Conservation (phyloP, 2,797 vertebrate genomes). For the Cyprinella venusta region DNA sequence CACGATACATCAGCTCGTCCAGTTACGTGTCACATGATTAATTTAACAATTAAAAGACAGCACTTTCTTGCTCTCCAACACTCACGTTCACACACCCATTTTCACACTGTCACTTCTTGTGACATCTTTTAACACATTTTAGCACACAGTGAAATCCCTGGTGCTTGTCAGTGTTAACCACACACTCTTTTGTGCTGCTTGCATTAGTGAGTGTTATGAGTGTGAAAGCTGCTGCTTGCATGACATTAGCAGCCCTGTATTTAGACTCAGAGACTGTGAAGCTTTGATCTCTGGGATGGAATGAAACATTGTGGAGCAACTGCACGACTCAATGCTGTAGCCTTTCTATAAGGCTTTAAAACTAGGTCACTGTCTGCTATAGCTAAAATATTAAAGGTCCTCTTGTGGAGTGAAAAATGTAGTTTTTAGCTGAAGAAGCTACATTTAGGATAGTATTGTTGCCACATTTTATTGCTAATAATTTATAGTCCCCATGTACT, state of each 20-base stretch:
- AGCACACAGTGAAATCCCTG: slow-evolving; percentile 13
- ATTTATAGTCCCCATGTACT: not conserved
- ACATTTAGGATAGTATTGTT: not conserved
- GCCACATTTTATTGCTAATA: not conserved
- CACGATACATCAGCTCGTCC: not conserved
- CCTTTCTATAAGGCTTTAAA: slow-evolving; percentile 5
- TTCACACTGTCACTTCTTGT: slow-evolving; percentile 1
- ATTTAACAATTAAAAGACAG: not conserved
- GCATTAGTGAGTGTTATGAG: slow-evolving; percentile 22
- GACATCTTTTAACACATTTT: slow-evolving; percentile 13
- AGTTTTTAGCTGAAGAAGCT: not conserved
- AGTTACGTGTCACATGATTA: not conserved
- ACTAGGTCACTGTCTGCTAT: slow-evolving; percentile 35
- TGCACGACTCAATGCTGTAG: not conserved
- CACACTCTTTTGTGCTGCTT: not conserved
- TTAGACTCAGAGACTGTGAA: not conserved
- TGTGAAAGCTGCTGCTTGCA: slow-evolving; percentile 17
- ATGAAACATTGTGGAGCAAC: slow-evolving; percentile 6
- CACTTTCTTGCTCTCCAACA: not conserved
- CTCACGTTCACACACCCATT: slow-evolving; percentile 2
- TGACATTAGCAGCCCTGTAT: slow-evolving; percentile 68
- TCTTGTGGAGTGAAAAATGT: slow-evolving; percentile 1
- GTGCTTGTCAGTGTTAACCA: slow-evolving; percentile 38
- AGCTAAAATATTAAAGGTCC: slow-evolving; percentile 1
- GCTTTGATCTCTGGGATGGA: slow-evolving; percentile 39